phyloP scores from a whole-genome alignment of 2,888 invertebrate species.

The Rhyacophila evoluta region DNA sequence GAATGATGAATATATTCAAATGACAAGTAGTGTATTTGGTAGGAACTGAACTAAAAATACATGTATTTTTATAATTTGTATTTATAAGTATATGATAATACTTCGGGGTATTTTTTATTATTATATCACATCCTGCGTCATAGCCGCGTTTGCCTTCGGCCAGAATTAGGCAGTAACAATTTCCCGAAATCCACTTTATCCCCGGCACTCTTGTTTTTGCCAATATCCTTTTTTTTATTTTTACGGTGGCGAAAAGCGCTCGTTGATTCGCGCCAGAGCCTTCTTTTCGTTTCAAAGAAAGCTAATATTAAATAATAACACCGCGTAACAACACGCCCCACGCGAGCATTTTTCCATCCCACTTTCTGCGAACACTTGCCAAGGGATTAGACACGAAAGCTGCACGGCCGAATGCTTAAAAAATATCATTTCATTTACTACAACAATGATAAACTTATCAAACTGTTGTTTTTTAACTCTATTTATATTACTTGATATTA shows the following conservation, averaged over 20 bases:
- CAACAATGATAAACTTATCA: too few relatives aligned
- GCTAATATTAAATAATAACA: conserved; percentile 42
- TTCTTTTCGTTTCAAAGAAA: background rate
- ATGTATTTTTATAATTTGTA: too few relatives aligned
- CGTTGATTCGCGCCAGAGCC: conserved; percentile 31
- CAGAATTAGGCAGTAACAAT: conserved; percentile 17
- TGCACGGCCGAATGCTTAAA: background rate
- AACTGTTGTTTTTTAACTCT: too few relatives aligned
- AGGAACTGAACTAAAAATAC: too few relatives aligned
- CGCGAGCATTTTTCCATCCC: conserved; percentile 31
- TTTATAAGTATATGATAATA: too few relatives aligned
- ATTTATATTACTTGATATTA: too few relatives aligned
- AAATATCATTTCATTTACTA: background rate
- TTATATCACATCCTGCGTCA: background rate
- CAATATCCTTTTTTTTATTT: conserved; percentile 37
- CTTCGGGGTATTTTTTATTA: background rate
- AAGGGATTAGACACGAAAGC: background rate
- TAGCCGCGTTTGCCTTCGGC: background rate
- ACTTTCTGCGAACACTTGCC: background rate
- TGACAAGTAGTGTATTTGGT: too few relatives aligned
- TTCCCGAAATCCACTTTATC: conserved; percentile 36
- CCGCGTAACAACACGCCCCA: conserved; percentile 5
- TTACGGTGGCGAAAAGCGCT: conserved; percentile 19
- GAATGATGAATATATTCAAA: too few relatives aligned
- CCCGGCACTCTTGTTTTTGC: conserved; percentile 37